Evolutionary conservation across 2,113 vertebrate species (phyloP).

Genomic region (human): GRCh38 chr1:111430001-111430500

Average conservation of each 20-base stretch:
- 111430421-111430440: not conserved
- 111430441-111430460: not conserved
- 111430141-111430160: not conserved
- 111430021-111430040: not conserved
- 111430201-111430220: not conserved
- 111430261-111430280: not conserved
- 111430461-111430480: not conserved
- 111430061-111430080: not conserved
- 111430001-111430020: not conserved
- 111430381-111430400: not conserved
- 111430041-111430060: not conserved
- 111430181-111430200: not conserved
- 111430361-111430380: not conserved
- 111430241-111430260: not conserved
- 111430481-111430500: not conserved
- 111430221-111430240: not conserved
- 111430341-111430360: slow-evolving; percentile 2
- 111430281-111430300: not conserved
- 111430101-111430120: not conserved
- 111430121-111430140: not conserved
- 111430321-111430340: not conserved
- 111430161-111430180: not conserved
- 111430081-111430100: not conserved
- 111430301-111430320: not conserved
- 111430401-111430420: not conserved